Conservation (phyloP, 2,888 invertebrate genomes). For the Icerya purchasi region DNA sequence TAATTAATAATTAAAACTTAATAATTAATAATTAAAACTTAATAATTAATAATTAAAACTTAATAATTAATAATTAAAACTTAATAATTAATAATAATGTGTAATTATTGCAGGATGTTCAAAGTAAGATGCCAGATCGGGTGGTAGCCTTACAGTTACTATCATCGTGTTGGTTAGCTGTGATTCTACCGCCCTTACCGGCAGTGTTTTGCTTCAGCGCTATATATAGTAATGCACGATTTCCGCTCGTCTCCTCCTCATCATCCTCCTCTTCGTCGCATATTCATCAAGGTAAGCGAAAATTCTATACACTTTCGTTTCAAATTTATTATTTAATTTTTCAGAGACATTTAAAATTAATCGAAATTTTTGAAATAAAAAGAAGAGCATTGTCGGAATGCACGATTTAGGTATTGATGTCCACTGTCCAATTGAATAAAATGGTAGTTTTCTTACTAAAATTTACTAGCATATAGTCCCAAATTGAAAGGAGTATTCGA, state of each 20-base stretch:
- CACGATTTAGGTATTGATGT: too few relatives aligned
- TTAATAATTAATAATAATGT: too few relatives aligned
- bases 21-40: too few relatives aligned
- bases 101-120: slow-evolving; percentile 12
- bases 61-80: too few relatives aligned
- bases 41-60: too few relatives aligned
- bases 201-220: slow-evolving; percentile 12
- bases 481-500: too few relatives aligned
- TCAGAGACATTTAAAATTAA: background rate
- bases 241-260: slow-evolving; percentile 5
- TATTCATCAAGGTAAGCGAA: slow-evolving; percentile 9
- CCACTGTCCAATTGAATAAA: too few relatives aligned
- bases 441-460: too few relatives aligned
- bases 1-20: too few relatives aligned
- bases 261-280: slow-evolving; percentile 3
- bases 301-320: background rate
- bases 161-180: slow-evolving; percentile 16
- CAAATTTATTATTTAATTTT: background rate
- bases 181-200: slow-evolving; percentile 14
- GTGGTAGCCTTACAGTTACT: slow-evolving; percentile 17
- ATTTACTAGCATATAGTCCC: too few relatives aligned
- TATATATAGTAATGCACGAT: slow-evolving; percentile 13
- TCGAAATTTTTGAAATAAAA: too few relatives aligned
- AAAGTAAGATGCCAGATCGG: slow-evolving; percentile 14
- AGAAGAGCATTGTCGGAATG: too few relatives aligned